Conservation (phyloP, 2,797 vertebrate species). For the Dallia pectoralis region DNA sequence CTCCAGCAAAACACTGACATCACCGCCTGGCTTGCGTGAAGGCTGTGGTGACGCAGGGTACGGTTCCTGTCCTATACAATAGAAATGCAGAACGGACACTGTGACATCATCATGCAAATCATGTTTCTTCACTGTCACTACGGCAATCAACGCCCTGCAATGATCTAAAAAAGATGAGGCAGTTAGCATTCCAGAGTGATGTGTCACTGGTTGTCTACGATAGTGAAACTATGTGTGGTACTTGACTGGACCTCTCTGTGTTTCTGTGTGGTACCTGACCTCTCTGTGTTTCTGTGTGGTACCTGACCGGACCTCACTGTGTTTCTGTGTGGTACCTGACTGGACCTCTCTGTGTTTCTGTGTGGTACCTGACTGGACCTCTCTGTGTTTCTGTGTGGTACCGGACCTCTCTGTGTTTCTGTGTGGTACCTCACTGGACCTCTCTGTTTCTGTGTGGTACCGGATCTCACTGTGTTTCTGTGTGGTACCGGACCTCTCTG, state of each 20-base stretch:
- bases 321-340: conserved; percentile 31
- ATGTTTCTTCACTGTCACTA: background rate
- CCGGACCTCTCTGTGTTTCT: conserved; percentile 42
- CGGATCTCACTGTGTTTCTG: conserved; percentile 41
- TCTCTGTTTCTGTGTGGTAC: conserved; percentile 15
- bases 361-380: no score
- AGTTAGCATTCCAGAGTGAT: background rate
- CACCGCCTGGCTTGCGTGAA: no score
- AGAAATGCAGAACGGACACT: background rate
- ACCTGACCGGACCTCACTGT: no score
- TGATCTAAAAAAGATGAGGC: conserved; percentile 6
- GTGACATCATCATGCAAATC: background rate
- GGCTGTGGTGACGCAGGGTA: no score
- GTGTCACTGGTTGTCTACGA: background rate
- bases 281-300: conserved; percentile 41
- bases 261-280: conserved; percentile 26
- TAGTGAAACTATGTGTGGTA: background rate
- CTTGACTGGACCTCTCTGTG: no score
- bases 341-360: conserved; percentile 39
- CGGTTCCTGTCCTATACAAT: background rate
- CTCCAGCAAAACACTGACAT: no score
- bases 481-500: conserved; percentile 98
- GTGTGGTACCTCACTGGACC: no score
- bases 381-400: conserved; percentile 2
- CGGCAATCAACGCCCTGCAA: conserved; percentile 54